These are phyloP conservation scores for Rhizoglyphus robini DNA, from an alignment of 1,140 invertebrate species.

Conservation along the genomic window DNA sequence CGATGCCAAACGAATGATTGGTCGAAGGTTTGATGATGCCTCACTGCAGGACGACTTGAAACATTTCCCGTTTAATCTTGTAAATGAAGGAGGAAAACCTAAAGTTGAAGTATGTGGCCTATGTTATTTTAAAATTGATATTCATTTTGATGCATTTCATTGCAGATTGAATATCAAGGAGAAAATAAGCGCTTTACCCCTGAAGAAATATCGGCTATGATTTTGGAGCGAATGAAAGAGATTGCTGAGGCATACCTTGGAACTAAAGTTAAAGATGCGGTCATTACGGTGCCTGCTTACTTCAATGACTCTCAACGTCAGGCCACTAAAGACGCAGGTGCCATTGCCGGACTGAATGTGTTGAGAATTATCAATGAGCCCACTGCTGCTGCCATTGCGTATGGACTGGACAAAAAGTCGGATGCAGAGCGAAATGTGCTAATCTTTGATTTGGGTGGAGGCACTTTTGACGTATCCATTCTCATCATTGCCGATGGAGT, in stretches of 20 bases:
- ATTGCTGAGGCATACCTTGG: conserved; percentile 92
- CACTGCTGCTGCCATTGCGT: no score
- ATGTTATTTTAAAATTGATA: no score
- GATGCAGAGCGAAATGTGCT: no score
- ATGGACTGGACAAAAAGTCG: no score
- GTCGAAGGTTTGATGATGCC: conserved; percentile 76
- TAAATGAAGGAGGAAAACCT: conserved; percentile 68
- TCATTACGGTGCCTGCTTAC: conserved; percentile 93
- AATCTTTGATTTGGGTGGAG: no score
- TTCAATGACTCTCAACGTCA: conserved; percentile 97
- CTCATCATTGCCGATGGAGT: no score
- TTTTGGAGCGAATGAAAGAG: conserved; percentile 72
- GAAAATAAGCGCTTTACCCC: conserved; percentile 41
- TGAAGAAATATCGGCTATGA: conserved; percentile 45
- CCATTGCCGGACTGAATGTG: no score
- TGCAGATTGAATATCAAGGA: conserved; percentile 39
- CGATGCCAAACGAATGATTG: conserved; percentile 50
- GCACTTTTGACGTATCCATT: no score
- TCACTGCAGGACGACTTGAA: conserved; percentile 87
- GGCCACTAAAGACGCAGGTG: conserved; percentile 71
- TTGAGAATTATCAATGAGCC: no score
- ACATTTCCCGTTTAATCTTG: conserved; percentile 86
- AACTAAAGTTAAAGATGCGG: conserved; percentile 87
- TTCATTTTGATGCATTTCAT: conserved; percentile 38
- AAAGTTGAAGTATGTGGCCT: conserved; percentile 77